Base-by-base conservation (phyloP, 1,140 invertebrate genomes). In the Kradibia gibbosae region DNA sequence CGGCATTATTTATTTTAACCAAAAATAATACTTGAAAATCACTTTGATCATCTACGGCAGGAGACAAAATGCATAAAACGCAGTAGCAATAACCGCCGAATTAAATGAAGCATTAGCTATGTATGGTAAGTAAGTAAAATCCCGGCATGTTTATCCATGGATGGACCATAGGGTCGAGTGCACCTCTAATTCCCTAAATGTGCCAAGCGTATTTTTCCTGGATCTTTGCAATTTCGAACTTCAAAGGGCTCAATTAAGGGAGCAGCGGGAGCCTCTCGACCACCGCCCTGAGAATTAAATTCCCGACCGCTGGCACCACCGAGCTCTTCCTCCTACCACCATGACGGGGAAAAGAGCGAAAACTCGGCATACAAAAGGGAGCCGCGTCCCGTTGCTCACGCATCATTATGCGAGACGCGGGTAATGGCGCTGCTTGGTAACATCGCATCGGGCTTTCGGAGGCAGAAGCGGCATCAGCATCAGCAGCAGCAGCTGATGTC, bases 61-160 rank as follows among this genome's bases (percentile, higher is more conserved):
- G 17, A 48, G 17, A 48, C 17, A 17, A 48, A 17, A 10, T 7
- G 17, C 45, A 17, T 48, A 48, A 7, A 48, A 17, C 45, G 20
- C 10, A 4, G 22, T 25, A 57, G 25, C 3, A 57, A 57, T 3
- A 57, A 57, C 7, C 25, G 25, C 25, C 3, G 22, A 57, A 57
- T 28, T 0, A 65, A 65, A 28, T 1, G 1, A 34, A 36, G 62
- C 13, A 65, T 28, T 15, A 36, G 22, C 22, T 11, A 31, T 36
- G 62, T 20, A n/a, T n/a, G 62, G 1, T 65, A 65, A 36, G 36
- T 65, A 65, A 39, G 62, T 67, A 39, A 67, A 67, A 67, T 67
- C 62, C 8, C 3, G 15, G 11, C 25, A 8, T n/a, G 34, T 39
- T 39, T 67, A 39, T n/a, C 34, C 34, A 3, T n/a, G 62, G 60